Conservation (phyloP, 2,113 vertebrate species). For the Protobothrops mucrosquamatus region DNA sequence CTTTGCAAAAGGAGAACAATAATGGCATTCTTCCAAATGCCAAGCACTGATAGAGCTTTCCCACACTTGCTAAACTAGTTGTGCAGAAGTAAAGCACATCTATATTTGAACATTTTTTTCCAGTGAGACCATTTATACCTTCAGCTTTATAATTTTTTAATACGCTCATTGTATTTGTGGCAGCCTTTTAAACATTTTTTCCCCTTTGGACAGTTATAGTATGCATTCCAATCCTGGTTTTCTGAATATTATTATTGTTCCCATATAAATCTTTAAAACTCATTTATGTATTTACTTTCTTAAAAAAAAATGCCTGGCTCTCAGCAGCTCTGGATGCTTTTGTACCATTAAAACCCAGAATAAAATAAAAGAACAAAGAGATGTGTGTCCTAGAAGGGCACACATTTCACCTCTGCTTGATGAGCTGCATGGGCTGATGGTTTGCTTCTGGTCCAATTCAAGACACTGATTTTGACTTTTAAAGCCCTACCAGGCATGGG, state of each 20-base stretch:
- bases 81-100: not conserved
- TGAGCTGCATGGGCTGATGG: not conserved
- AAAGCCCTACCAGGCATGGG: not conserved
- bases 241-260: not conserved
- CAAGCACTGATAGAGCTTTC: not conserved
- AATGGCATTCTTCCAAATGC: not conserved
- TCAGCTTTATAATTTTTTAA: not conserved
- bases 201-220: not conserved
- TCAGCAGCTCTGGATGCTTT: not conserved
- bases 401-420: not conserved
- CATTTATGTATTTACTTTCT: not conserved
- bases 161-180: not conserved
- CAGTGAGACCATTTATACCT: not conserved
- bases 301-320: not conserved
- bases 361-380: not conserved
- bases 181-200: not conserved
- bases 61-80: not conserved
- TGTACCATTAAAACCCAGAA: not conserved
- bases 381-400: not conserved
- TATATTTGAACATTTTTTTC: not conserved
- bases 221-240: not conserved
- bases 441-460: not conserved
- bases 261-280: not conserved
- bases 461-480: not conserved
- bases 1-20: not conserved